Percentiles rank a stretch among this genome's conserved stretches.
Evolutionary conservation across 2,797 vertebrate genomes (phyloP).

Genomic region (Pseudochirops corinnae): DNA sequence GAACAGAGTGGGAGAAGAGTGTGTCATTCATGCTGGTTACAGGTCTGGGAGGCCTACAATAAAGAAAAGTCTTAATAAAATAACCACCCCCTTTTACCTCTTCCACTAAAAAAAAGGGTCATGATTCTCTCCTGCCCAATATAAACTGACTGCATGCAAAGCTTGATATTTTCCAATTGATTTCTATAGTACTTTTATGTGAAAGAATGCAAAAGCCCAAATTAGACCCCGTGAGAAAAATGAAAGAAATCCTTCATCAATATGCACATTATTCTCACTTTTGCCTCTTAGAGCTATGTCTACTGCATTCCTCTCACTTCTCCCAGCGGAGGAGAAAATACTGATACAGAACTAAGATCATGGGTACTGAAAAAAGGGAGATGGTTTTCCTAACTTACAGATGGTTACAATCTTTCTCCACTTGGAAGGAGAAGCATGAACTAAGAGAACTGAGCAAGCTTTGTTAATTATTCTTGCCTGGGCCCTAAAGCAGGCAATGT

Average conservation of each 20-base stretch:
- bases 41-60: slow-evolving; percentile 95
- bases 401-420: not conserved
- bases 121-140: not conserved
- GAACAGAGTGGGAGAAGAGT: slow-evolving; percentile 96
- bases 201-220: not conserved
- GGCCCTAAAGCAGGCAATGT: not conserved
- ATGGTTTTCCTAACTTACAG: not conserved
- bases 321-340: not conserved
- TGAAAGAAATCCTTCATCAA: not conserved
- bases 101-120: not conserved
- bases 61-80: slow-evolving; percentile 39
- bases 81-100: not conserved
- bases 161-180: not conserved
- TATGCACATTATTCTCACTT: not conserved
- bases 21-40: slow-evolving; percentile 95
- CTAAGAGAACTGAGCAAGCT: not conserved
- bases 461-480: not conserved
- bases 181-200: not conserved
- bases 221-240: not conserved
- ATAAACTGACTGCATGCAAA: not conserved
- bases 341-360: not conserved
- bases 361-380: not conserved
- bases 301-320: not conserved
- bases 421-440: slow-evolving; percentile 4
- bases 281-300: not conserved